Base-by-base conservation (phyloP, 2,888 invertebrate species). In the Myathropa florea region DNA sequence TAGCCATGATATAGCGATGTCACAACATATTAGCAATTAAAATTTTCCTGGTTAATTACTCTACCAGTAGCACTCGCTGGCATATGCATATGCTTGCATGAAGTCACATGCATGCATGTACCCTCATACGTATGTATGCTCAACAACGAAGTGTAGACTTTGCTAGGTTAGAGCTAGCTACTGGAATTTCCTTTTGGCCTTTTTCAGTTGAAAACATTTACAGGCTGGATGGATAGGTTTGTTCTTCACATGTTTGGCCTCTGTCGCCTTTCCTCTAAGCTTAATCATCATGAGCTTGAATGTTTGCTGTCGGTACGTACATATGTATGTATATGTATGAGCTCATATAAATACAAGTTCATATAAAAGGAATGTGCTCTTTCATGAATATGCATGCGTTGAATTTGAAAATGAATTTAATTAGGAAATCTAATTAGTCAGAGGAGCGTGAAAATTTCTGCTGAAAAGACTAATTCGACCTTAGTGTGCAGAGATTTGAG, bases 361-460 rank as follows among this genome's bases (percentile, higher is more conserved):
- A 36, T 46, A 68, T 83, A 68, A 64, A 83, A 73, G 73, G 78
- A 65, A 86, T 78, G 55, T 83, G 61, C 60, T 60, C 78, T 86
- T 78, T 86, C 90, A 90, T 90, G 89, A 91, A 91, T 87, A 87
- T 87, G 87, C 87, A 87, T 87, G 75, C 75, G 83, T 79, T 72
- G 76, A 80, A 76, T 83, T 76, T 87, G 79, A 87, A 87, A 83
- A 80, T 83, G 87, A 92, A 92, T 92, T 92, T 92, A 92, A 92
- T 92, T 92, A 92, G 92, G 91, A 92, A 92, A 92, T 92, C 91
- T 92, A 92, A 92, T 92, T 92, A 92, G 92, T 91, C 92, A 92
- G 91, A 92, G 91, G 91, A 90, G 92, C 92, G 92, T 92, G 91
- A 92, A 92, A 79, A 72, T 87, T 86, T 78, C 73, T 79, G 86